Base-by-base conservation (phyloP, 1,140 invertebrate genomes). In the Ladona fulva region DNA sequence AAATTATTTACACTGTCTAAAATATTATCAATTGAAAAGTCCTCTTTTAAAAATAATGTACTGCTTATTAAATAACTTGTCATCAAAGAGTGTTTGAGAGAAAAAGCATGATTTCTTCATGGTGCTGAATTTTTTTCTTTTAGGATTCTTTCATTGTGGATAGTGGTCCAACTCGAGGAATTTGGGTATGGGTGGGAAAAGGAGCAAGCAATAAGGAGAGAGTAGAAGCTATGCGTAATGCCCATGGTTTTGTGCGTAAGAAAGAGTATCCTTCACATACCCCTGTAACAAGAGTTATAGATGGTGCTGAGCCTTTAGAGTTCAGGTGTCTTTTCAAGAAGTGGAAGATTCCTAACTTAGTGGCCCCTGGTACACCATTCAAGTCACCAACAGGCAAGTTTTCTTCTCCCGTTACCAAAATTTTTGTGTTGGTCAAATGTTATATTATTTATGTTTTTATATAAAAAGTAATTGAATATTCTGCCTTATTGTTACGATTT, bases 171-270 rank as follows among this genome's bases (percentile, higher is more conserved):
- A 86, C 87, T 11, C 90, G 92, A 0, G 95, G 95, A 0, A 91
- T 97, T 78, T 98, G 96, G 95, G 92, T 95, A 0, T 98, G 96
- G 96, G 92, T 96, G 10, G 96, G 96, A 0, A 90, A 89, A 83
- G 86, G 90, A 80, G 89, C 93, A 59, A 90, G 86, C 75, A 86
- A 85, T 44, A 91, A 89, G 80, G 94, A 93, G 84, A 88, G 91
- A 80, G 87, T 87, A 25, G 94, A 92, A 86, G 93, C 93, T 0
- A 91, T 97, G 85, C 88, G 93, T 80, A 95, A 95, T 82, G 94
- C 94, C 0, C 88, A 96, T 24, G 95, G 95, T 0, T 95, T 97
- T 82, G 91, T 95, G 0, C 93, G 93, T 75, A 96, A 97, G 83
- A 96, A 96, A 82, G 91, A 91, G 25, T 94, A 96, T 83, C 89